Conservation (phyloP, 1,140 invertebrate genomes). For the Ylistrum balloti region DNA sequence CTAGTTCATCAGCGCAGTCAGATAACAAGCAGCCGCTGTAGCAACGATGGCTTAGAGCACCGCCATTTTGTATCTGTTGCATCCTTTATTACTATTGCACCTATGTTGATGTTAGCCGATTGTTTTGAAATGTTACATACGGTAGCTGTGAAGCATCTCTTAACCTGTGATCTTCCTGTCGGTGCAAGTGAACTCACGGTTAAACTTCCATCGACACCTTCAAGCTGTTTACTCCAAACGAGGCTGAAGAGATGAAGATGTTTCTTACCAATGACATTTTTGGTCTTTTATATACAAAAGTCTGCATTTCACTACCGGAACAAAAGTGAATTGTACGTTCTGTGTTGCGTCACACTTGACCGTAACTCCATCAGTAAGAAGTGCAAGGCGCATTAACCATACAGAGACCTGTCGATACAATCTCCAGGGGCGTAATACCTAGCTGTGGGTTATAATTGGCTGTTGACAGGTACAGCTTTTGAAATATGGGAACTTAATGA, state of each 20-base stretch:
- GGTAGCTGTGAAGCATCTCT: neutral
- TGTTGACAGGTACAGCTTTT: slow-evolving; percentile 13
- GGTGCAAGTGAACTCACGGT: neutral
- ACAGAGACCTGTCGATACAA: neutral
- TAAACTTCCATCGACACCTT: neutral
- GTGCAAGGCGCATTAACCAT: neutral
- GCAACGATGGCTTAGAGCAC: neutral
- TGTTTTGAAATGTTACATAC: neutral
- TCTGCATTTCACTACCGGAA: neutral
- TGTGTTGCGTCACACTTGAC: neutral
- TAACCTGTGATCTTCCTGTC: neutral
- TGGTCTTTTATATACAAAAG: neutral
- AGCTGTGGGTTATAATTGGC: neutral
- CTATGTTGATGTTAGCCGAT: neutral
- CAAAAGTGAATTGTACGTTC: neutral
- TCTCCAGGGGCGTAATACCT: neutral
- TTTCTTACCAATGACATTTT: neutral
- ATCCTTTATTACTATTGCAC: neutral
- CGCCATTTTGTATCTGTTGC: neutral
- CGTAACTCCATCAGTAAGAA: neutral
- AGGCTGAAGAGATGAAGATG: neutral
- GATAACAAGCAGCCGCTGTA: neutral
- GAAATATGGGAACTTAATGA: slow-evolving; percentile 20
- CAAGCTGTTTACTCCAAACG: neutral
- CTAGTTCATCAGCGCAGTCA: neutral